Conservation (phyloP, 2,888 invertebrate genomes). For the Torymus texanus region DNA sequence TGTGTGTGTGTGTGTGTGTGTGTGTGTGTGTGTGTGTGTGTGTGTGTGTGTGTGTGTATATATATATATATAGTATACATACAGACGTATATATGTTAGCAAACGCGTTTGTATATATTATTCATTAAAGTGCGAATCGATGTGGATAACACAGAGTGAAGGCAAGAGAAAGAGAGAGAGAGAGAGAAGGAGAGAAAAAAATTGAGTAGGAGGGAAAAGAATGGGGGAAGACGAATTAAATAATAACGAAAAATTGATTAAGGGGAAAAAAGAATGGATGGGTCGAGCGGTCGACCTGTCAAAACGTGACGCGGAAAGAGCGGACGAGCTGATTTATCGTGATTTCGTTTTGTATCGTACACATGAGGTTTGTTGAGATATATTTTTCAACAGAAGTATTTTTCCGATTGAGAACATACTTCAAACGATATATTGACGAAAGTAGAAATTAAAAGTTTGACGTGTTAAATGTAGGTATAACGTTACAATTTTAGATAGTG, state of each 20-base stretch:
- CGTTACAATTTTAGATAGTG: too few relatives aligned
- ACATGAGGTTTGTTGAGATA: too few relatives aligned
- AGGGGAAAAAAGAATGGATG: not conserved
- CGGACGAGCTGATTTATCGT: constrained; percentile 11
- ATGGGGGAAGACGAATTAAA: constrained; percentile 31
- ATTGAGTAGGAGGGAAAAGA: not conserved
- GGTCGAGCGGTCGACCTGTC: constrained; percentile 1
- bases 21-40: too few relatives aligned
- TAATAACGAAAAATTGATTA: constrained; percentile 38
- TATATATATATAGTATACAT: too few relatives aligned
- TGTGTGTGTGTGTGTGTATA: too few relatives aligned
- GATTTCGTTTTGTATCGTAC: not conserved
- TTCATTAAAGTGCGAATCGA: constrained; percentile 24
- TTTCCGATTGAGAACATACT: too few relatives aligned
- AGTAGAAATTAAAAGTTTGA: too few relatives aligned
- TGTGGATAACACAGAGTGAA: not conserved
- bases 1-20: too few relatives aligned
- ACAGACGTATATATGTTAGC: too few relatives aligned
- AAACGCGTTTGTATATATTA: not conserved
- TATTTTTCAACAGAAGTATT: too few relatives aligned
- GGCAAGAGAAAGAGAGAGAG: not conserved
- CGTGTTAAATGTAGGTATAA: too few relatives aligned
- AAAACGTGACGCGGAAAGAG: not conserved
- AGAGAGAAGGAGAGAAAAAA: not conserved
- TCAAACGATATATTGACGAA: too few relatives aligned